phyloP scores from a whole-genome alignment of 2,113 vertebrate species.

The Heterocephalus glaber region DNA sequence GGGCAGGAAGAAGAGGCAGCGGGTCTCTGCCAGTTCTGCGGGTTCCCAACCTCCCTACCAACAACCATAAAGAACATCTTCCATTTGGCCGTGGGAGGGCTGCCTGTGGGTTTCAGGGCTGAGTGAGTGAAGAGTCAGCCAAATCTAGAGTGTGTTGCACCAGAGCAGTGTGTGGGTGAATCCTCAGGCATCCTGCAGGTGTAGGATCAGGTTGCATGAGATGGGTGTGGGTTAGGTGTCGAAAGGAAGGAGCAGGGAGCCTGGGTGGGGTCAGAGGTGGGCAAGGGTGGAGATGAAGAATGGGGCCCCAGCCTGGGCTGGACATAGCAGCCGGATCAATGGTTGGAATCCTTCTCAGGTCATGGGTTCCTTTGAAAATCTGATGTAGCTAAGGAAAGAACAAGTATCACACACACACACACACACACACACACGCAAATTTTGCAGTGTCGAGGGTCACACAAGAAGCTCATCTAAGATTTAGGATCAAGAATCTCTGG shows the following conservation, averaged over 20 bases:
- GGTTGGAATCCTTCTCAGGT: slow-evolving; percentile 38
- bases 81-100: slow-evolving; percentile 37
- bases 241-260: slow-evolving; percentile 43
- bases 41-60: background rate
- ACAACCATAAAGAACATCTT: background rate
- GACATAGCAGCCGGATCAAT: slow-evolving; percentile 2
- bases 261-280: slow-evolving; percentile 56
- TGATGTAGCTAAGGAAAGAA: background rate
- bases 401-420: background rate
- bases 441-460: background rate
- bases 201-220: slow-evolving; percentile 66
- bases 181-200: slow-evolving; percentile 45
- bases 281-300: slow-evolving; percentile 32
- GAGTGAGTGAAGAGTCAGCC: slow-evolving; percentile 26
- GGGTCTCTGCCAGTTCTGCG: background rate
- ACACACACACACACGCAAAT: background rate
- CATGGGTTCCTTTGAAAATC: slow-evolving; percentile 29
- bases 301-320: background rate
- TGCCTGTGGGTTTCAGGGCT: slow-evolving; percentile 51
- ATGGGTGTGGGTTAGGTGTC: slow-evolving; percentile 59
- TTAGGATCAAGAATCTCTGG: slow-evolving; percentile 3
- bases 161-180: slow-evolving; percentile 72
- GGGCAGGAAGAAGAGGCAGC: background rate
- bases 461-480: background rate
- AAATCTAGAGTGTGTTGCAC: slow-evolving; percentile 60